These are phyloP conservation scores for Apogon talboti DNA, from an alignment of 2,797 vertebrate species.

Conservation along the genomic window DNA sequence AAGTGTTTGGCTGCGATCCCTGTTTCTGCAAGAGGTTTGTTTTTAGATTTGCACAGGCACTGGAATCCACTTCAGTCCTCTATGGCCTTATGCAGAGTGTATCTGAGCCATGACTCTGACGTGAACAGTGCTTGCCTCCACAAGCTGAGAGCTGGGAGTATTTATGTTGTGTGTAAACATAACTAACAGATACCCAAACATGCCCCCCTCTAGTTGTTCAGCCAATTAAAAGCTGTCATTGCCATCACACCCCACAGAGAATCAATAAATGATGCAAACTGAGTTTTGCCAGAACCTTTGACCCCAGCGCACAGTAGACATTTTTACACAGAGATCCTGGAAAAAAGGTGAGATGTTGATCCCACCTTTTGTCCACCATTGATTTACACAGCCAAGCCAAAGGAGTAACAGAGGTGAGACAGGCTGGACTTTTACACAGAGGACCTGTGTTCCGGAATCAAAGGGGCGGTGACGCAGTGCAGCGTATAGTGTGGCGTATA, in stretches of 20 bases:
- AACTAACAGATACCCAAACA: constrained; percentile 35
- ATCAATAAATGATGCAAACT: constrained; percentile 52
- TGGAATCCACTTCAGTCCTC: constrained; percentile 48
- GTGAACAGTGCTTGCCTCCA: constrained; percentile 25
- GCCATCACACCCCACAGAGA: constrained; percentile 50
- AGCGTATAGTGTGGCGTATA: too few species aligned
- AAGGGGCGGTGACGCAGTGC: too few species aligned
- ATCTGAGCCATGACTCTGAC: constrained; percentile 30
- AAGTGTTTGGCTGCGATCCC: background rate
- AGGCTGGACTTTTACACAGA: too few species aligned
- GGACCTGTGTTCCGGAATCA: too few species aligned
- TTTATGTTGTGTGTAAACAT: constrained; percentile 46
- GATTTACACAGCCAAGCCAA: too few species aligned
- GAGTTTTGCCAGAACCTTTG: constrained; percentile 32
- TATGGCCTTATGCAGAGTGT: constrained; percentile 44
- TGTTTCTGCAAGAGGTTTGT: constrained; percentile 50
- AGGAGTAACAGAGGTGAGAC: too few species aligned
- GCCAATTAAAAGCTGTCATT: constrained; percentile 62
- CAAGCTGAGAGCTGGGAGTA: constrained; percentile 19
- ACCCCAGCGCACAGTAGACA: constrained; percentile 32
- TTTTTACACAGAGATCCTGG: too few species aligned
- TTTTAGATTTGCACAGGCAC: constrained; percentile 63
- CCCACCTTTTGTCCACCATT: too few species aligned
- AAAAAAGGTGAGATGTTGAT: too few species aligned
- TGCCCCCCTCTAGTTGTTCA: constrained; percentile 7